Base-by-base conservation (phyloP, 1,140 invertebrate species). In the Drosophila busckii region DNA sequence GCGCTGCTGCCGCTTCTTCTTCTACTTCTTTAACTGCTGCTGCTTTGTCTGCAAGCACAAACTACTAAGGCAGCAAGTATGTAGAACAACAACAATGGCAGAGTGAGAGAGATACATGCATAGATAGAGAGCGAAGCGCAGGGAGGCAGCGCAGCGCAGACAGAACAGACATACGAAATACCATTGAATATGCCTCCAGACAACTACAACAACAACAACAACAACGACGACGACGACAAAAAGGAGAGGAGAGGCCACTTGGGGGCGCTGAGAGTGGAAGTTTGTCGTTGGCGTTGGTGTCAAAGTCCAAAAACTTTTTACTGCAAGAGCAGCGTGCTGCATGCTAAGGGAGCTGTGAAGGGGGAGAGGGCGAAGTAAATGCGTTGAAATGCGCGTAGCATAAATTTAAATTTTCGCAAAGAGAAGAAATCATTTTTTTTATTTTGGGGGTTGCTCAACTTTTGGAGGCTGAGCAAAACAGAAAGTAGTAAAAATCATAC, bases 401-500 rank as follows among this genome's bases (percentile, higher is more conserved):
- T 78, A 78, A 80, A 78, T 78, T 78, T 80, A 68, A 78, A 78
- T 80, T 78, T 80, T 41, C 67, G 70, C 70, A n/a, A n/a, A n/a
- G n/a, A n/a, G n/a, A n/a, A n/a, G n/a, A n/a, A n/a, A n/a, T n/a
- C n/a, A 70, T 76, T 71, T 67, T 71, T 67, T 76, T 66, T 49
- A 70, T 53, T 31, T 45, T 45, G 56, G 73, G 71, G 71, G 71
- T 76, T 70, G 71, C 48, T 60, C 22, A 12, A 26, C 46, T 59
- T 46, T 46, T 35, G 49, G 62, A 68, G 52, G 69, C 68, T 67
- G 69, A 69, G 59, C 65, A 76, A 37, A 62, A 70, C 70, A 70
- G 52, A 76, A 76, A 70, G 70, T 70, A 78, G 71, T 76, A 54
- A 78, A 62, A 64, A 54, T 50, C 40, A 50, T 41, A 34, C 32